These are phyloP conservation scores for Drosophila buzzatii DNA, from an alignment of 2,888 invertebrate genomes.

Conservation along the genomic window DNA sequence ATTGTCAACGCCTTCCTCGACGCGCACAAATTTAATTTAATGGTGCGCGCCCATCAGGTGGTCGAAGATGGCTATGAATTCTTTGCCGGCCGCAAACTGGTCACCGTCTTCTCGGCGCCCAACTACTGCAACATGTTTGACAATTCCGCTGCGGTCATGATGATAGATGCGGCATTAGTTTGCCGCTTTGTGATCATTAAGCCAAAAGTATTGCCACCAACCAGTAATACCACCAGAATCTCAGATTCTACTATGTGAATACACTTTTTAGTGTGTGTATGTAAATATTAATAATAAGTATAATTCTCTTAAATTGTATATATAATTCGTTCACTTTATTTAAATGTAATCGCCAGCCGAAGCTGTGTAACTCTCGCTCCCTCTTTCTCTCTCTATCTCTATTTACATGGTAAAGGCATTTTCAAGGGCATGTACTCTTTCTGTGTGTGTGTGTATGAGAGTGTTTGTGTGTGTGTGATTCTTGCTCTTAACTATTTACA, in stretches of 20 bases:
- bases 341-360: slow-evolving; percentile 44
- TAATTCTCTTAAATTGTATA: slow-evolving; percentile 31
- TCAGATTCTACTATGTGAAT: slow-evolving; percentile 6
- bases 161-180: background rate
- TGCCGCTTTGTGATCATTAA: slow-evolving; percentile 30
- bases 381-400: slow-evolving; percentile 27
- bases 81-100: slow-evolving; percentile 26
- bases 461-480: slow-evolving; percentile 35
- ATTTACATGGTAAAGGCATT: slow-evolving; percentile 67
- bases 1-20: slow-evolving; percentile 16
- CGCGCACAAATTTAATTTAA: slow-evolving; percentile 16
- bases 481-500: slow-evolving; percentile 45
- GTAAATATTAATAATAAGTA: background rate
- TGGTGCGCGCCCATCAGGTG: slow-evolving; percentile 42
- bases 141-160: slow-evolving; percentile 26
- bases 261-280: background rate
- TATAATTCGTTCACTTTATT: slow-evolving; percentile 57
- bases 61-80: slow-evolving; percentile 49
- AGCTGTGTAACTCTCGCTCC: slow-evolving; percentile 29
- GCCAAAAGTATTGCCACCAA: background rate
- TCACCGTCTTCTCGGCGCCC: slow-evolving; percentile 45
- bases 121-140: slow-evolving; percentile 43
- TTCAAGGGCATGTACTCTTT: slow-evolving; percentile 50
- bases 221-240: background rate
- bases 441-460: slow-evolving; percentile 5